Base-by-base conservation (phyloP, 2,113 vertebrate species). In the Nothobranchius furzeri region DNA sequence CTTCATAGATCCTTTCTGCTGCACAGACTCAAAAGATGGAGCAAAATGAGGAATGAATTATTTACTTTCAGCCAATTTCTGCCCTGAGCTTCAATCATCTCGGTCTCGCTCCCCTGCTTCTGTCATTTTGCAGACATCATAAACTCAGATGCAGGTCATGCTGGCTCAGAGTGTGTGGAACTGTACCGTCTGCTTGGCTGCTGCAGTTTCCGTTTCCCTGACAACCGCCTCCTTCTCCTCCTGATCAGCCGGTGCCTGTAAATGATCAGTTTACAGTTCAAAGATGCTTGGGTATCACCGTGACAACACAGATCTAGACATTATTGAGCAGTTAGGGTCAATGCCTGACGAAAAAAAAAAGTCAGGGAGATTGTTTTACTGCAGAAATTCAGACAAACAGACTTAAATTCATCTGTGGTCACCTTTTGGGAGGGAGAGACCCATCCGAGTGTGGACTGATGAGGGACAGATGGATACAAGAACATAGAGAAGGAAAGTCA, bases 361-460 rank as follows among this genome's bases (percentile, higher is more conserved):
- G 20, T 49, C 24, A 37, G 37, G 49, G 68, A 1, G 14, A 36
- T 14, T 45, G 11, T 20, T 60, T 36, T 2, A 54, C 24, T 2
- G 10, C 24, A 15, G 17, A 62, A 15, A 64, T n/a, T 6, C 46
- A 36, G 9, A 53, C 20, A 65, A 9, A 10, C 48, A 77, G 52
- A 30, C 30, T 30, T 4, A 52, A 77, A 49, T 65, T 77, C 58
- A 93, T 58, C 64, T 86, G 83, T 0, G 81, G 92, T 93, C 95
- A 98, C 96, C 96, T 97, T 88, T 71, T 72, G 71, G 70, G 72
- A 92, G 86, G 91, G 86, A 73, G 94, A 88, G 80, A 95, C 92
- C 92, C 93, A 95, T 94, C 95, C 96, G 92, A 95, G 94, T 83
- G 95, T 93, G 66, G 88, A 90, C 96, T 95, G 85, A 95, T 92